Base-by-base conservation (phyloP, 1,140 invertebrate species). In the Calliopsis andreniformis region DNA sequence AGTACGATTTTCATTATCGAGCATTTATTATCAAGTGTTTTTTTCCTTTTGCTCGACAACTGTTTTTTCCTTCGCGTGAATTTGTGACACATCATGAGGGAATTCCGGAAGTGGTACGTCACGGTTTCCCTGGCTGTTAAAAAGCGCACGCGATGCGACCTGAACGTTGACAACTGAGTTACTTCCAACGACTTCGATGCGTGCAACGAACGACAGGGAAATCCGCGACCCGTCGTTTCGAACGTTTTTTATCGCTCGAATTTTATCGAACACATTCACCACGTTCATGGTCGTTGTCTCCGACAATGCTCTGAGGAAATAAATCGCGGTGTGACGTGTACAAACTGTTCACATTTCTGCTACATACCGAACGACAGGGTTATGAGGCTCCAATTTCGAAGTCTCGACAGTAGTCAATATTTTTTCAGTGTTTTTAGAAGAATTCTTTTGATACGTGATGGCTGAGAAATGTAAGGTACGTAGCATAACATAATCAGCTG, bases 381-480 rank as follows among this genome's bases (percentile, higher is more conserved):
- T 89, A 89, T 89, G 87, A 88, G 87, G 87, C 82, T 81, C 68
- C 80, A 80, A 72, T 79, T 73, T 78, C 80, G 58, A 72, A 69
- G 53, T 55, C 76, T 63, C 68, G 67, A 47, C 71, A 59, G 84
- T 82, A 32, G 69, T 68, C 43, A 45, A 79, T 84, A 87, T 87
- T 85, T 87, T 87, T 80, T 67, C 78, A 69, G 28, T 72, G 47
- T 79, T 86, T 82, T 81, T 79, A 56, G 67, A 62, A 58, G 73
- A 76, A 55, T 71, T 78, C 66, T 51, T 35, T 12, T 23, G 49
- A 35, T 73, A 25, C 69, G 85, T 42, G 49, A 89, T 89, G 88
- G 86, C 87, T 78, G 86, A 87, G 68, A 89, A 87, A 68, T 89
- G 88, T 81, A 88, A 88, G 84, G 88, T 89, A 82, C 23, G 86